phyloP scores from a whole-genome alignment of 2,797 vertebrate species.

The Percopsis omiscomaycus region DNA sequence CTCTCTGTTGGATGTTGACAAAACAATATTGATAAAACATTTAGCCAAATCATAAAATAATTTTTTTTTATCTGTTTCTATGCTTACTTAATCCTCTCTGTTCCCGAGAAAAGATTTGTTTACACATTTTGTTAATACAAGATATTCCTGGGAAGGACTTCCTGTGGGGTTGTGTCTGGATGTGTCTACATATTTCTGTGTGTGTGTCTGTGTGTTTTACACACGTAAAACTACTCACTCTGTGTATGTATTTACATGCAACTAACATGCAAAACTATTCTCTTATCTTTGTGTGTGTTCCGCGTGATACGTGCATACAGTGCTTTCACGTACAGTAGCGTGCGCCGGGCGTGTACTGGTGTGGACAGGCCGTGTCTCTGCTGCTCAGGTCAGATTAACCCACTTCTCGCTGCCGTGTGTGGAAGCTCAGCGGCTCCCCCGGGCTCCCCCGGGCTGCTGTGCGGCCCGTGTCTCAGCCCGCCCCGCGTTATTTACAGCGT shows the following conservation, averaged over 20 bases:
- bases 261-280: not conserved
- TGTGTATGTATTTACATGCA: too few relatives aligned
- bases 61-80: too few relatives aligned
- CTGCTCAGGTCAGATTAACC: constrained; percentile 74
- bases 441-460: constrained; percentile 43
- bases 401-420: constrained; percentile 65
- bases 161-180: not conserved
- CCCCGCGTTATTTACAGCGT: constrained; percentile 70
- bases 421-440: not conserved
- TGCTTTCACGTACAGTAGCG: constrained; percentile 3
- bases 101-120: too few relatives aligned
- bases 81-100: too few relatives aligned
- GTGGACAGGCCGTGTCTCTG: constrained; percentile 55
- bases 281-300: constrained; percentile 12
- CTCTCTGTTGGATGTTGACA: too few relatives aligned
- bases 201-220: not conserved
- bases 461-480: constrained; percentile 20
- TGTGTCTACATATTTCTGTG: not conserved
- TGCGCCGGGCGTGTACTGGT: constrained; percentile 3
- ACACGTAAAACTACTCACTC: not conserved
- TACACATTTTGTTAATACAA: too few relatives aligned
- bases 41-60: too few relatives aligned
- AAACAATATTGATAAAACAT: too few relatives aligned
- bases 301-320: constrained; percentile 3
- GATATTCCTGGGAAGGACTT: too few relatives aligned